Base-by-base conservation (phyloP, 2,797 vertebrate genomes). In the Sitta carolinensis region DNA sequence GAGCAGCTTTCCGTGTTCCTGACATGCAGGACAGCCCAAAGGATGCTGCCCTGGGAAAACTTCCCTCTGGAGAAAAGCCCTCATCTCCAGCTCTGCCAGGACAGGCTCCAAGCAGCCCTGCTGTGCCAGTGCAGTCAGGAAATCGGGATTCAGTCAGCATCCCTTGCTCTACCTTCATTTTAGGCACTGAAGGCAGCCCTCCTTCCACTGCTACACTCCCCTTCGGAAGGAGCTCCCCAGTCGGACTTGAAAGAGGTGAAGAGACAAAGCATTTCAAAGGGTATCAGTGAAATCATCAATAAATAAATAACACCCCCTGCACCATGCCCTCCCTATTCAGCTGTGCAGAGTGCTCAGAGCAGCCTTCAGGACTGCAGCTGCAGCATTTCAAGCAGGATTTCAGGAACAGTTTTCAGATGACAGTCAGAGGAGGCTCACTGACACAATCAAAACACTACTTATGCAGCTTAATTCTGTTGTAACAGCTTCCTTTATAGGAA, bases 121-220 rank as follows among this genome's bases (percentile, higher is more conserved):
- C 0, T 15, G 4, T 6, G 36, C 3, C 55, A 43, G 25, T 15
- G 15, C 52, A 30, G 6, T 9, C 5, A 2, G 4, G 43, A 81
- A 18, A 19, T 30, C 26, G 4, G 10, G 13, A 29, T 47, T 15
- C 29, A 13, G 25, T 13, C 21, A 67, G 32, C 38, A 62, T 12
- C 16, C 20, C 14, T 42, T 7, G 16, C 26, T 32, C 29, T 16
- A 47, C 43, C 54, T 58, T 67, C 14, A 34, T 59, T 81, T 74
- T 25, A 4, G 3, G 34, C 76, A 67, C 10, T 58, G 9, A 52
- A 55, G 5, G 19, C 15, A 29, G 13, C 10, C n/a, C 13, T 34
- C 19, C 40, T 79, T 10, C 36, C 70, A 10, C 20, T 66, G 7
- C 59, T 70, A 20, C 14, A n/a, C 23, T 21, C 7, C 7, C 21